Evolutionary conservation across 1,140 invertebrate genomes (phyloP), one percentile per base, ranked within the genome.

Genomic region (Panagrolaimus sp.): DNA sequence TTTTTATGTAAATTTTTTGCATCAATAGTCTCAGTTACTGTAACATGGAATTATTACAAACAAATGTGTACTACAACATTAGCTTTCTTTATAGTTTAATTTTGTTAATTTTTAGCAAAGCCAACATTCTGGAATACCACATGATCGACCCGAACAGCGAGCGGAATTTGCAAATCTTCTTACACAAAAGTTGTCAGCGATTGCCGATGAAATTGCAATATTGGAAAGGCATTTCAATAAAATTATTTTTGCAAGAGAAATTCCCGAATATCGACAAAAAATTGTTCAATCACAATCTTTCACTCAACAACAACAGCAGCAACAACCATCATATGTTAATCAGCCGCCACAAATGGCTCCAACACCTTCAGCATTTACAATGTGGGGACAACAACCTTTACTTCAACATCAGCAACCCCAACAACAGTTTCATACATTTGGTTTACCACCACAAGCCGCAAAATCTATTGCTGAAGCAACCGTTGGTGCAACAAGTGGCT

Each of bases 251-350:
- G 52, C 52, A 3, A 0, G 52, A 14, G 21, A 58, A 28, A 58
- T 58, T 28, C 52, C 52, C 2, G 52, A 58, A 58, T 58, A 58
- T 28, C 52, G 21, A 28, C 52, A 58, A 58, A 24, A 28, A 21
- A 24, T 24, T 24, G 15, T 10, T 24, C 32, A 38, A 38, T 38
- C 32, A 38, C 32, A 38, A 38, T 38, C 32, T 38, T 38, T 38
- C 7, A 38, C 2, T 38, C n/a, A n/a, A n/a, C n/a, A n/a, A n/a
- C n/a, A 52, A 52, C 52, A 58, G 28, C 21, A 28, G 15, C 52
- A 58, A 24, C 28, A 12, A 8, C 10, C 52, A 21, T 21, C 47
- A 38, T 38, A 38, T 38, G 47, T 28, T 28, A 12, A 58, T 58
- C 17, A 58, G 17, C 52, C 21, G 21, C 48, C 48, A n/a, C n/a